These are phyloP conservation scores for Onychostruthus taczanowskii DNA, from an alignment of 2,113 vertebrate genomes.

Conservation along the genomic window DNA sequence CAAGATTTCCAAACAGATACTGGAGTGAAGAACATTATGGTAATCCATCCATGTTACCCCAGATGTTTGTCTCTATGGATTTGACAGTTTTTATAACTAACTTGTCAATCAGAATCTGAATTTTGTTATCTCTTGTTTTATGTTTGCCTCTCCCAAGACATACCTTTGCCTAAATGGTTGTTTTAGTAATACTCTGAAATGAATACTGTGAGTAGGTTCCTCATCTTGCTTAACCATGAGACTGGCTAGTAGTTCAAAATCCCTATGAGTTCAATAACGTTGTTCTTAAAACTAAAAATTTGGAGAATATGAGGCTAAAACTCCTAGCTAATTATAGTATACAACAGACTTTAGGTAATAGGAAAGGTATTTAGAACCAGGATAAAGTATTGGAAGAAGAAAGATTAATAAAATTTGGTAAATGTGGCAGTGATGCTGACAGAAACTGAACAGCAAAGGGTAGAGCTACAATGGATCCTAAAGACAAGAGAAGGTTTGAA, in stretches of 20 bases:
- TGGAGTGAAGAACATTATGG: neutral
- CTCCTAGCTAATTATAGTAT: neutral
- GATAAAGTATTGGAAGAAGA: neutral
- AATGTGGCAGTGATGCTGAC: neutral
- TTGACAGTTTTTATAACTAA: neutral
- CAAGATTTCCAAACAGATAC: neutral
- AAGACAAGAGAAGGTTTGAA: neutral
- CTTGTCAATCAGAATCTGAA: neutral
- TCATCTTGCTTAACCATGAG: neutral
- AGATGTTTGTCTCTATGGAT: neutral
- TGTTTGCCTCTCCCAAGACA: neutral
- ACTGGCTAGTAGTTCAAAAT: neutral
- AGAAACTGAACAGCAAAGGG: neutral
- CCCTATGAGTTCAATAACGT: neutral
- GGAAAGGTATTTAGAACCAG: neutral
- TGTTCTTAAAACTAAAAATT: neutral
- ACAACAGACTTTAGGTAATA: neutral
- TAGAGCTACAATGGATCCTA: neutral
- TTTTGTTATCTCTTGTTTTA: neutral
- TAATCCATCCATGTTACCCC: neutral
- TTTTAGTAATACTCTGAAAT: neutral
- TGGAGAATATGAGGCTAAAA: neutral
- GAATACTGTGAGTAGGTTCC: neutral
- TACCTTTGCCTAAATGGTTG: neutral
- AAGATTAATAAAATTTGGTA: neutral